Base-by-base conservation (phyloP, 64 coral and sea anemone genomes). In the Montipora efflorescens region DNA sequence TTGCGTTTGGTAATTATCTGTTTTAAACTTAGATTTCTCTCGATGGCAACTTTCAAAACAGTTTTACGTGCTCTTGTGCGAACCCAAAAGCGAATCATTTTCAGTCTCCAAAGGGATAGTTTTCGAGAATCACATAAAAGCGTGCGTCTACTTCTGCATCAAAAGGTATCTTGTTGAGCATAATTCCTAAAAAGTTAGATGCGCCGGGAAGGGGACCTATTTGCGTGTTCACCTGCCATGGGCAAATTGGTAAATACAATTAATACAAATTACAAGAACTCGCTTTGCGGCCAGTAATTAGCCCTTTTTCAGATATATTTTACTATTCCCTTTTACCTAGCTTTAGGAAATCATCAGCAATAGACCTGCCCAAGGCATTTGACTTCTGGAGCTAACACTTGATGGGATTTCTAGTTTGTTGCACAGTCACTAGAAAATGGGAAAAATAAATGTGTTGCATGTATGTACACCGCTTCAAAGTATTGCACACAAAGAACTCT, bases 301-400 rank as follows among this genome's bases (percentile, higher is more conserved):
- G 59, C 59, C 59, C 59, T 64, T 64, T 64, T 64, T 64, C 59
- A 5, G 59, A 64, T 64, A 64, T 82, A 44, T 62, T 18, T 62
- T 64, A 82, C 80, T 82, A 66, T 82, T 82, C 57, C 80, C 80
- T 82, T 66, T 82, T 82, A 82, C 67, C 80, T 82, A 62, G 80
- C 80, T 82, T 82, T 82, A 62, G 80, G 55, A 82, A 66, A 82
- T 66, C 53, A 64, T 82, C 36, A 75, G 73, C 73, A 75, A 75
- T 75, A 53, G 67, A 21, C 12, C 64, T 67, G 64, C 64, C 64
- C 64, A 67, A 57, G 10, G 52, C 52, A 57, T 57, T 64, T 64
- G 59, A 64, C 59, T 64, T 64, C 13, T 64, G 59, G 59, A 64
- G 59, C 59, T 64, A 64, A 64, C 3, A 13, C 59, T 13, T 18